Percentiles rank a stretch among this genome's conserved stretches.
phyloP scores from a whole-genome alignment of 2,113 vertebrate species.

The Centropristis striata region DNA sequence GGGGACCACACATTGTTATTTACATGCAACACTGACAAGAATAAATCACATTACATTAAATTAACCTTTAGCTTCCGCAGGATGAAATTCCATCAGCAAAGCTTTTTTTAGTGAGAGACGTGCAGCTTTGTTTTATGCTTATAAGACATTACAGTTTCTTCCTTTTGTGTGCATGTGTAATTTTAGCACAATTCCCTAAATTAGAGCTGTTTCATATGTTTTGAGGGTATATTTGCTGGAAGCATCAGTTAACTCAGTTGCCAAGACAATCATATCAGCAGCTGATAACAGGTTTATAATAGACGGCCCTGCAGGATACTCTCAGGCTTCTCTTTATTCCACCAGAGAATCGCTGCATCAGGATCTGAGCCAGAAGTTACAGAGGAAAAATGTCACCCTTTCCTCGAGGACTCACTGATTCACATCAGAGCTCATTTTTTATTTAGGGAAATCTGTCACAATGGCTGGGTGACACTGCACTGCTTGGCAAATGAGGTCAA shows the following conservation, averaged over 20 bases:
- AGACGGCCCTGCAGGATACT: slow-evolving; percentile 24
- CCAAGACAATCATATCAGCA: slow-evolving; percentile 14
- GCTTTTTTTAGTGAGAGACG: neutral
- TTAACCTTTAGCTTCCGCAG: neutral
- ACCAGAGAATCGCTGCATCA: slow-evolving; percentile 1
- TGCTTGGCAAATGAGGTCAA: slow-evolving; percentile 40
- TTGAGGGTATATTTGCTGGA: neutral
- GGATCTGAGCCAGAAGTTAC: slow-evolving; percentile 30
- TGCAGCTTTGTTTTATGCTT: slow-evolving; percentile 1
- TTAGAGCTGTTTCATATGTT: neutral
- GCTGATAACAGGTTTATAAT: slow-evolving; percentile 33
- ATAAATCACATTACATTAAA: neutral
- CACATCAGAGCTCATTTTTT: slow-evolving; percentile 47
- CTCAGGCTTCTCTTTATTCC: neutral
- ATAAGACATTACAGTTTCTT: neutral
- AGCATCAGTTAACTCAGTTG: slow-evolving; percentile 8
- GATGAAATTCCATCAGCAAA: neutral
- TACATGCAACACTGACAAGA: too few species aligned
- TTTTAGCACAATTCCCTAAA: neutral
- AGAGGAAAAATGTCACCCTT: slow-evolving; percentile 17
- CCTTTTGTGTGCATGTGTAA: slow-evolving; percentile 4
- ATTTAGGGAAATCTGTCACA: slow-evolving; percentile 39
- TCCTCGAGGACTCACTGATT: slow-evolving; percentile 29
- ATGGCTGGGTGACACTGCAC: slow-evolving; percentile 7
- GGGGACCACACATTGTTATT: too few species aligned